Percentiles rank a stretch among this genome's conserved stretches.
Evolutionary conservation across 1,140 invertebrate genomes (phyloP).

Genomic region (Leptopilina clavipes): DNA sequence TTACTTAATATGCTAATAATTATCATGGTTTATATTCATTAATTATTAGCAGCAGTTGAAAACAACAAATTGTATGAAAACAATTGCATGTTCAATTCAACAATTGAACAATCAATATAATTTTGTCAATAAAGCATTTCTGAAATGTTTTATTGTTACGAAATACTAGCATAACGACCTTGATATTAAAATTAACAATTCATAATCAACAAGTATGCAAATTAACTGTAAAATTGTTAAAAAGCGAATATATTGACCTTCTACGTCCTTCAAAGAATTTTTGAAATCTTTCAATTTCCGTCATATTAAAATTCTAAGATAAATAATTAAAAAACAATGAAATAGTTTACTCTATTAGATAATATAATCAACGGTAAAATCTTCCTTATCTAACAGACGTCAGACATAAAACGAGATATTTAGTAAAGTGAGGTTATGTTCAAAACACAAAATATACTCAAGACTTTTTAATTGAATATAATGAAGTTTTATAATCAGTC

Average conservation of each 20-base stretch:
- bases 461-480: background rate
- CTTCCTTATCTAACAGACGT: constrained; percentile 10
- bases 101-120: background rate
- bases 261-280: constrained; percentile 59
- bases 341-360: constrained; percentile 36
- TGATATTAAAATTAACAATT: constrained; percentile 13
- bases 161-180: background rate
- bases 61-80: background rate
- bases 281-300: background rate
- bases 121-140: constrained; percentile 2
- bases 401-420: background rate
- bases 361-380: constrained; percentile 36
- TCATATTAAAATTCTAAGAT: background rate
- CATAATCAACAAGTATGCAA: background rate
- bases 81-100: background rate
- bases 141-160: background rate
- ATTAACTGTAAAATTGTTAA: constrained; percentile 23
- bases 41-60: background rate
- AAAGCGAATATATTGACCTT: constrained; percentile 57
- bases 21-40: too few species aligned
- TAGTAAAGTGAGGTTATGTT: constrained; percentile 8
- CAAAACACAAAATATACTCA: background rate
- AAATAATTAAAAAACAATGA: background rate
- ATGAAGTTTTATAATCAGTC: background rate
- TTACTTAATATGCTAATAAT: too few species aligned